These are phyloP conservation scores for Molanna angustata DNA, from an alignment of 2,888 invertebrate genomes.

Conservation along the genomic window DNA sequence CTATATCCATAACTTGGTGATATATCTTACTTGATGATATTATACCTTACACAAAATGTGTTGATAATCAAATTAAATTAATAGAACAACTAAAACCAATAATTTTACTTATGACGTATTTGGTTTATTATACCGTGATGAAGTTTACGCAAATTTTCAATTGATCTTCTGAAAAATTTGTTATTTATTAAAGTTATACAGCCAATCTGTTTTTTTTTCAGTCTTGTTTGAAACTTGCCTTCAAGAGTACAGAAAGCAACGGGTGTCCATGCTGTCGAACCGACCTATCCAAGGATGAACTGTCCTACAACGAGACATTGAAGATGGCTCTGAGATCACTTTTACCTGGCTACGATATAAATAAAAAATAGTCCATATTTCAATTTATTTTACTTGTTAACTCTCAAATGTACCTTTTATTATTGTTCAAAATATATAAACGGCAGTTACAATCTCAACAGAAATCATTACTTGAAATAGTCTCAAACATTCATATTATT, in stretches of 20 bases:
- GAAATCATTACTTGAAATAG: too few relatives aligned
- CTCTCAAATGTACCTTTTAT: too few relatives aligned
- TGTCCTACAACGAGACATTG: slow-evolving; percentile 58
- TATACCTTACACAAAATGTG: too few relatives aligned
- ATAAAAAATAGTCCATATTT: slow-evolving; percentile 16
- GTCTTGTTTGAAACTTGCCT: slow-evolving; percentile 65
- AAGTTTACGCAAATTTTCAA: not conserved
- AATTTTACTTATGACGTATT: not conserved
- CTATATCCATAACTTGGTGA: too few relatives aligned
- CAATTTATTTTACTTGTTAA: too few relatives aligned
- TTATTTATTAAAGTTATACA: too few relatives aligned
- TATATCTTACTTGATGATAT: too few relatives aligned
- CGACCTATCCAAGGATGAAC: slow-evolving; percentile 55
- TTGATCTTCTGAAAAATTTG: not conserved
- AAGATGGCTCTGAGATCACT: slow-evolving; percentile 55
- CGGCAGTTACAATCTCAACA: too few relatives aligned
- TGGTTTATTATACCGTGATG: not conserved
- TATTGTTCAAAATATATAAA: too few relatives aligned
- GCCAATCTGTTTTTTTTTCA: slow-evolving; percentile 43
- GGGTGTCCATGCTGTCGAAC: slow-evolving; percentile 69
- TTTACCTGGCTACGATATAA: slow-evolving; percentile 66
- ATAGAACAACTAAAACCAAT: too few relatives aligned
- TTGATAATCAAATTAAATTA: too few relatives aligned
- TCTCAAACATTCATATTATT: too few relatives aligned
- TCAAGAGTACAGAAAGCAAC: slow-evolving; percentile 57